Base-by-base conservation (phyloP, 2,888 invertebrate genomes). In the Ophion obscuratus region DNA sequence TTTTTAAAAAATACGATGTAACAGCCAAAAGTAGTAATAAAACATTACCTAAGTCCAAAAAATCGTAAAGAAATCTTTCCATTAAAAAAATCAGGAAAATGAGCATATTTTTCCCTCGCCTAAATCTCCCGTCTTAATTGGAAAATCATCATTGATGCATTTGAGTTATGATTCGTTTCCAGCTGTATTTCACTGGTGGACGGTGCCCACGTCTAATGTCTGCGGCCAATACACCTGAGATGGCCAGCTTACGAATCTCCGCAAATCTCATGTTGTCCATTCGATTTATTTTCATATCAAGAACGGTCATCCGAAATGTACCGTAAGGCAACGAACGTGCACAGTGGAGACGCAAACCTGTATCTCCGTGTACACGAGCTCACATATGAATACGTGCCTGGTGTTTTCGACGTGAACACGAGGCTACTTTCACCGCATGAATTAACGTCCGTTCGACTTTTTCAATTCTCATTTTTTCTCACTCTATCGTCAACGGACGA, bases 371-470 rank as follows among this genome's bases (percentile, higher is more conserved):
- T 31, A 47, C 62, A 68, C 24, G 20, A 17, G 62, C 61, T 44
- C 44, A 44, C 9, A 31, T n/a, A 67, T 62, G 53, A 17, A 67
- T 53, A 74, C 80, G 78, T 66, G 79, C 7, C 73, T 67, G 68
- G 83, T 62, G 44, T 79, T 76, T 83, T 80, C 66, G 57, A 81
- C 75, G 47, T 47, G 80, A 76, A 59, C 75, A 75, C 57, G 84
- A 76, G 27, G 80, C 80, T 73, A 81, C 84, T 84, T 84, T 84
- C 84, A 77, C 84, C 84, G 76, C 64, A 70, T 73, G 80, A 80
- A 84, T 81, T 84, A 84, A 84, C 80, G 66, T 76, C 64, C 76
- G 74, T 83, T 36, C 78, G 66, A 36, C 67, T 40, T 84, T 68
- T 76, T 62, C 67, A n/a, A 66, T 71, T 44, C 64, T 62, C 40